These are phyloP conservation scores for Crotalus tigris DNA, from an alignment of 2,113 vertebrate genomes.

Conservation along the genomic window DNA sequence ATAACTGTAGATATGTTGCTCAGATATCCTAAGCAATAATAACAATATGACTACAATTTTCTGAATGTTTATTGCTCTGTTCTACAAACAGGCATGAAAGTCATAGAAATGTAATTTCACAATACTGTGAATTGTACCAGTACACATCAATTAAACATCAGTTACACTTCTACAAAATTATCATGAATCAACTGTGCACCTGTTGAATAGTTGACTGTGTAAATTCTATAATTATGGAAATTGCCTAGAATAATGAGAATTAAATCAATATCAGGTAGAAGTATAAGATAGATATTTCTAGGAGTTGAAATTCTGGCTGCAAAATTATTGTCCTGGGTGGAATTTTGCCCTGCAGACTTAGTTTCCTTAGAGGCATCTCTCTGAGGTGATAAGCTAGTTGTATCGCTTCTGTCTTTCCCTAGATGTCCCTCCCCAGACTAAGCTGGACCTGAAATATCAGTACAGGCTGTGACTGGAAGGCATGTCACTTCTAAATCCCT, in stretches of 20 bases:
- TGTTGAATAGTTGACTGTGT: background rate
- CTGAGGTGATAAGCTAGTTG: background rate
- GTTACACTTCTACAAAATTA: background rate
- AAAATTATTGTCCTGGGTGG: background rate
- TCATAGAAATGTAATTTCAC: background rate
- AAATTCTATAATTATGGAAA: background rate
- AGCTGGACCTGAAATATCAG: background rate
- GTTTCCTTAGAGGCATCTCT: background rate
- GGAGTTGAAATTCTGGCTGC: background rate
- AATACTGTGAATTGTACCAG: background rate
- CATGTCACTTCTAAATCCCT: background rate
- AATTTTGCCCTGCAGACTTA: background rate
- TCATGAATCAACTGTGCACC: background rate
- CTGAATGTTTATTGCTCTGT: background rate
- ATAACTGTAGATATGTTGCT: background rate
- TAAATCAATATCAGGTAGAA: background rate
- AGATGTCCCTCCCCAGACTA: background rate
- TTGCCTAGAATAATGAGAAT: background rate
- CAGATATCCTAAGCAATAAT: background rate
- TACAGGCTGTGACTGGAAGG: background rate
- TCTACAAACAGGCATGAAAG: background rate
- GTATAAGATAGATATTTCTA: background rate
- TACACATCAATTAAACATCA: background rate
- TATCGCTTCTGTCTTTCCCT: background rate
- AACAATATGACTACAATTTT: background rate